Conservation (phyloP, 2,113 vertebrate genomes). For the Guaruba guarouba region DNA sequence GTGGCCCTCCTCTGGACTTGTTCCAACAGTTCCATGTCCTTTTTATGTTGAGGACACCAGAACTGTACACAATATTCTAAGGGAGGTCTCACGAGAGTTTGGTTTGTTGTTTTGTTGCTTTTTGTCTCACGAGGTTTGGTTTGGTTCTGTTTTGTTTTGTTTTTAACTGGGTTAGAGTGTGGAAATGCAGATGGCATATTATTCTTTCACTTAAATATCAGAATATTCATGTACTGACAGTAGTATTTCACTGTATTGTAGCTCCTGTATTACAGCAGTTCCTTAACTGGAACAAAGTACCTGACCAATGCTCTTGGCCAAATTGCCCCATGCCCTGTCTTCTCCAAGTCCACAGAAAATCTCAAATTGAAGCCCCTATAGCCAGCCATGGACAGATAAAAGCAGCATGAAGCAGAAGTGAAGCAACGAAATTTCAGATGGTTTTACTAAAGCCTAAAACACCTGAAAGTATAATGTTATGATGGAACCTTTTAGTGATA, state of each 20-base stretch:
- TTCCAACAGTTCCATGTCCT: too few relatives aligned
- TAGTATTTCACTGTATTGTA: neutral
- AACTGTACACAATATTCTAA: too few relatives aligned
- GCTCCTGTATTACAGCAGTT: rapidly evolving
- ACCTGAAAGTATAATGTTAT: neutral
- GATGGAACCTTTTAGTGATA: neutral
- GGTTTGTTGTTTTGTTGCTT: too few relatives aligned
- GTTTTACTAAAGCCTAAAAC: neutral
- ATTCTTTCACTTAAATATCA: neutral
- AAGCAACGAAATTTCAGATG: neutral
- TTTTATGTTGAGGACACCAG: too few relatives aligned
- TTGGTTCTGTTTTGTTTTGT: neutral
- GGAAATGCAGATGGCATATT: neutral
- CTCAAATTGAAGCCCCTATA: neutral
- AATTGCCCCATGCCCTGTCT: neutral
- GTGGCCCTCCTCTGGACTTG: too few relatives aligned
- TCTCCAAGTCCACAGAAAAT: neutral
- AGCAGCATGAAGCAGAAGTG: neutral
- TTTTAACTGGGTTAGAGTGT: neutral
- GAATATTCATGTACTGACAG: neutral
- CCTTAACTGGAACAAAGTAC: neutral
- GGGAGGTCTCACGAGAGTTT: too few relatives aligned
- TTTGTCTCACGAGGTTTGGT: too few relatives aligned
- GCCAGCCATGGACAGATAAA: neutral
- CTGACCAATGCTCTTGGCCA: neutral